Evolutionary conservation across 1,140 invertebrate species (phyloP).

Genomic region (Brachionus koreanus): DNA sequence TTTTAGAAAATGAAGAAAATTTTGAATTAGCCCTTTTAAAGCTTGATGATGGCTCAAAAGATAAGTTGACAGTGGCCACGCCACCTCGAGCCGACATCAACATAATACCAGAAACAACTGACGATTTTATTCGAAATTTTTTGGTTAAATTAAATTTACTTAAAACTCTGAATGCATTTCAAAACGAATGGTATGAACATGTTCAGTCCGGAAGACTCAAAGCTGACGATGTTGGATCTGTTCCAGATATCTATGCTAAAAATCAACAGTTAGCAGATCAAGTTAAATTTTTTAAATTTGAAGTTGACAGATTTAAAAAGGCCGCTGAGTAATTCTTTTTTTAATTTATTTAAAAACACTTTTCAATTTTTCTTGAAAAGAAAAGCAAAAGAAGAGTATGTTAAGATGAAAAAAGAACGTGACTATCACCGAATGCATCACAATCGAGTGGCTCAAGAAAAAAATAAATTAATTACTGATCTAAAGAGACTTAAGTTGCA

Average conservation of each 20-base stretch:
- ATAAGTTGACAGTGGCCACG: constrained; percentile 3
- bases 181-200: constrained; percentile 56
- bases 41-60: constrained; percentile 31
- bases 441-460: constrained; percentile 58
- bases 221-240: constrained; percentile 52
- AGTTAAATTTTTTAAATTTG: constrained; percentile 53
- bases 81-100: constrained; percentile 23
- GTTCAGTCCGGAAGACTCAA: constrained; percentile 48
- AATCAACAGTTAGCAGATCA: constrained; percentile 56
- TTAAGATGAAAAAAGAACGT: constrained; percentile 57
- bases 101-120: constrained; percentile 47
- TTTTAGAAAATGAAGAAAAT: constrained; percentile 43
- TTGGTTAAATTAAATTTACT: constrained; percentile 56
- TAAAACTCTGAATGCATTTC: constrained; percentile 56
- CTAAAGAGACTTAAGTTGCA: constrained; percentile 31
- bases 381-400: constrained; percentile 58
- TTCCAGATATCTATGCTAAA: constrained; percentile 56
- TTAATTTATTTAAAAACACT: not conserved
- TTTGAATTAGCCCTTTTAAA: constrained; percentile 20
- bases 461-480: constrained; percentile 54
- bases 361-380: constrained; percentile 46
- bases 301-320: constrained; percentile 54
- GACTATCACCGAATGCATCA: constrained; percentile 60
- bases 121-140: constrained; percentile 59
- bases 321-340: constrained; percentile 54